Percentiles rank a stretch among this genome's conserved stretches.
These are phyloP conservation scores for Eupristina koningsbergeri DNA, from an alignment of 1,140 invertebrate species.

Conservation along the genomic window DNA sequence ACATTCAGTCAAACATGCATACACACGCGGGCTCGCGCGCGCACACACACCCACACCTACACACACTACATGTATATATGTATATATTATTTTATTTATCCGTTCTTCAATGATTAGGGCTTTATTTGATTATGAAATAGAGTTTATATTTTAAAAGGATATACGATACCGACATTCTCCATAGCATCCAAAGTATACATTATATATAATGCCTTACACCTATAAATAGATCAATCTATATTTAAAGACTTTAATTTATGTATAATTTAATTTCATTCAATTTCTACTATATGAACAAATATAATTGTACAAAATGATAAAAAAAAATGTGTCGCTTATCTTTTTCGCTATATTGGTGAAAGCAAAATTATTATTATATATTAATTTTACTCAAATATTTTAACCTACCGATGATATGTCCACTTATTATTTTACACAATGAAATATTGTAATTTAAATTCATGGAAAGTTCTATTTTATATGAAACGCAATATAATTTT, in stretches of 20 bases:
- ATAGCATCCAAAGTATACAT: background rate
- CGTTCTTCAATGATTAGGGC: background rate
- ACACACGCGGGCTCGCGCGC: no score
- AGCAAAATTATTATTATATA: background rate
- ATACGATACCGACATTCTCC: background rate
- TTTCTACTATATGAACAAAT: background rate
- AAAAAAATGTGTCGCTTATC: no score
- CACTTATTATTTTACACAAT: background rate
- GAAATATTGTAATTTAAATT: background rate
- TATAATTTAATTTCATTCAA: background rate
- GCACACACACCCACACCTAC: no score
- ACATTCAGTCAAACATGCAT: no score
- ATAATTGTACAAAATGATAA: background rate
- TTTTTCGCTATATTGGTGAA: background rate
- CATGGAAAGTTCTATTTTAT: background rate
- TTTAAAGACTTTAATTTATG: background rate
- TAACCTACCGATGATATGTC: background rate
- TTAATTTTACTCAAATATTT: background rate
- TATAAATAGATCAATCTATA: background rate
- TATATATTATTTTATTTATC: slow-evolving; percentile 22
- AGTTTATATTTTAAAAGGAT: background rate
- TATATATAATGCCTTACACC: background rate
- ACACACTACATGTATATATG: no score
- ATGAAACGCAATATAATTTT: background rate
- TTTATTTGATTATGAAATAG: background rate